phyloP scores from a whole-genome alignment of 2,113 vertebrate species.

The Pelodiscus sinensis region DNA sequence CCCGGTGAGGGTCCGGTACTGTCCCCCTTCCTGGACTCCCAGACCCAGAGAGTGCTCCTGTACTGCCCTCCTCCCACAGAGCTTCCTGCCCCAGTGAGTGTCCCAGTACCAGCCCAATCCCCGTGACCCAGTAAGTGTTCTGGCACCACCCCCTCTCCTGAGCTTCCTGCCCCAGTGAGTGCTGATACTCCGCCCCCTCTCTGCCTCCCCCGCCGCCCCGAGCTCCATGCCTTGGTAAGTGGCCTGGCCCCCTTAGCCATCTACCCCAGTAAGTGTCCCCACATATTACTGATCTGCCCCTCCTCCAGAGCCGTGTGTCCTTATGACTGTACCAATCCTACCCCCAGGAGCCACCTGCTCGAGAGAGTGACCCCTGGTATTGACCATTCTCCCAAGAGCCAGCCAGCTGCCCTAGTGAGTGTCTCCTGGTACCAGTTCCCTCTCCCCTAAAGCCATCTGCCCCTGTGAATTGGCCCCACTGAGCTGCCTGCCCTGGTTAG shows the following conservation, averaged over 20 bases:
- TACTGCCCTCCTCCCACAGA: neutral
- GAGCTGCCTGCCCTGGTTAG: too few species aligned
- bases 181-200: too few species aligned
- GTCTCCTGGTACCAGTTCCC: too few species aligned
- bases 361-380: neutral
- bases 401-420: neutral
- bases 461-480: too few species aligned
- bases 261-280: too few species aligned
- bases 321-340: too few species aligned
- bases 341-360: too few species aligned
- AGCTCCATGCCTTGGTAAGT: neutral
- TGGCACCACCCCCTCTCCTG: too few species aligned
- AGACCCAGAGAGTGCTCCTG: neutral
- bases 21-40: neutral
- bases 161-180: too few species aligned
- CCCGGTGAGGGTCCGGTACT: slow-evolving; percentile 75
- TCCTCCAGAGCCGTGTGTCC: neutral
- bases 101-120: neutral
- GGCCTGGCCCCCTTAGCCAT: too few species aligned
- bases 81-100: neutral
- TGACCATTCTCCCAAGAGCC: neutral
- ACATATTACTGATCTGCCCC: too few species aligned
- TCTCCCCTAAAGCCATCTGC: neutral
- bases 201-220: too few species aligned
- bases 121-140: neutral